A percentile compares a stretch with the other conserved stretches of the same genome.
phyloP scores from a whole-genome alignment of 2,888 invertebrate genomes.

The Volucella zonaria region DNA sequence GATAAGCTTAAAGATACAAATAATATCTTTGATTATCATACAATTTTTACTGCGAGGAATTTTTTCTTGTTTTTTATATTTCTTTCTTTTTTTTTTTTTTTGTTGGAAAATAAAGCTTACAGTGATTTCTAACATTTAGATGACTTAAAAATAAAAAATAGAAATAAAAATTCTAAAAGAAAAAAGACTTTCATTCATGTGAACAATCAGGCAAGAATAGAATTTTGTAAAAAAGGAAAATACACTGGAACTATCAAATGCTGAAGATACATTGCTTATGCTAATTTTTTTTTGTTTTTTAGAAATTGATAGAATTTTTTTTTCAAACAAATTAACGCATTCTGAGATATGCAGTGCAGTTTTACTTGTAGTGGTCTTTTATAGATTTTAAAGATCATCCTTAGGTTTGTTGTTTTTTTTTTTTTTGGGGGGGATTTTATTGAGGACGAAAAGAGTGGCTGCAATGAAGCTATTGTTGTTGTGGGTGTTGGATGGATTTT shows the following conservation, averaged over 20 bases:
- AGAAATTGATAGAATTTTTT: conserved; percentile 35
- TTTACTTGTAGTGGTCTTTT: conserved; percentile 14
- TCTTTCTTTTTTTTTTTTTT: conserved; percentile 7
- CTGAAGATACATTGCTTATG: conserved; percentile 59
- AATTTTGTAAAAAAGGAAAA: conserved; percentile 9
- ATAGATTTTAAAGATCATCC: neutral
- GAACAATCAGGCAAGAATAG: conserved; percentile 56
- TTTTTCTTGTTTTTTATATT: conserved; percentile 53
- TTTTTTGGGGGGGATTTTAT: neutral
- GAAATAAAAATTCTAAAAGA: too few relatives aligned
- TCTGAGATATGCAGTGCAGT: conserved; percentile 46
- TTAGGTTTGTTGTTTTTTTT: conserved; percentile 1
- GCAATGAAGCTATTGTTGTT: conserved; percentile 50
- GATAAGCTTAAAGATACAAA: conserved; percentile 3
- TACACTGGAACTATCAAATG: conserved; percentile 52
- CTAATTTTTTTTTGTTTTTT: neutral
- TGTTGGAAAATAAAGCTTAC: conserved; percentile 23
- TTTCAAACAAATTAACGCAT: conserved; percentile 28
- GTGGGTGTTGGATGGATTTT: neutral
- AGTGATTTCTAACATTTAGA: conserved; percentile 24
- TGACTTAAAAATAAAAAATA: conserved; percentile 15
- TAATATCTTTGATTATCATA: conserved; percentile 27
- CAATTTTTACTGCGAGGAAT: conserved; percentile 2
- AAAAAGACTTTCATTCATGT: conserved; percentile 4
- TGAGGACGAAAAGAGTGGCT: conserved; percentile 69